phyloP scores from a whole-genome alignment of 2,888 invertebrate genomes.

The Lordiphosa fenestrarum region DNA sequence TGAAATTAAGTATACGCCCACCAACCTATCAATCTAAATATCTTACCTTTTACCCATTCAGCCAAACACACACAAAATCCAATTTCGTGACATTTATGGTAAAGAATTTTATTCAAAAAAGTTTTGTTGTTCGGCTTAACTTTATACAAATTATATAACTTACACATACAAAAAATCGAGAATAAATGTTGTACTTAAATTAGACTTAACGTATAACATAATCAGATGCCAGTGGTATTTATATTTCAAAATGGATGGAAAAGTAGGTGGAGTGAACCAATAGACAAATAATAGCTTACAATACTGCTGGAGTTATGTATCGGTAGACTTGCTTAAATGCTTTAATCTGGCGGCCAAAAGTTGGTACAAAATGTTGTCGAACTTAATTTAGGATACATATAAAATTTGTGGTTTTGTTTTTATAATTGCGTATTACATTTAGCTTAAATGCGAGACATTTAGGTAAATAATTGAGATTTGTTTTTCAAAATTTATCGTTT shows the following conservation, averaged over 20 bases:
- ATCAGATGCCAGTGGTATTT: conserved; percentile 43
- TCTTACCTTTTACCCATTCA: not conserved
- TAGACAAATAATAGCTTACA: conserved; percentile 7
- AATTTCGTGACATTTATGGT: conserved; percentile 35
- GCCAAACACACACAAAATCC: too few species aligned
- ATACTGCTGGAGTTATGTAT: conserved; percentile 7
- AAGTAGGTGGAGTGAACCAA: conserved; percentile 28
- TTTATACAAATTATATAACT: conserved; percentile 69
- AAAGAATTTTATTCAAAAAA: conserved; percentile 76
- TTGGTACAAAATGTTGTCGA: conserved; percentile 33
- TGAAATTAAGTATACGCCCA: too few species aligned
- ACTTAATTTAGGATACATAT: conserved; percentile 50
- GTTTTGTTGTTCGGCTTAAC: conserved; percentile 62
- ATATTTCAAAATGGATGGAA: conserved; percentile 48
- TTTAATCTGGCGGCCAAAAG: conserved; percentile 53
- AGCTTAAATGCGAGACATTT: conserved; percentile 75
- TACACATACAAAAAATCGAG: conserved; percentile 54
- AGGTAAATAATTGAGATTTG: conserved; percentile 73
- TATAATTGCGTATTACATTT: conserved; percentile 52
- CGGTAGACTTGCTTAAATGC: conserved; percentile 44
- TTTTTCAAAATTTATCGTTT: conserved; percentile 40
- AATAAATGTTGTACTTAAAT: conserved; percentile 59
- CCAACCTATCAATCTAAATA: too few species aligned
- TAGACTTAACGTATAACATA: conserved; percentile 46
- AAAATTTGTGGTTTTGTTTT: conserved; percentile 32